Percentiles rank a stretch among this genome's conserved stretches.
These are phyloP conservation scores for Aurelia coerulea DNA, from an alignment of 30 jellyfish, hydroid and myxozoan species.

Conservation along the genomic window DNA sequence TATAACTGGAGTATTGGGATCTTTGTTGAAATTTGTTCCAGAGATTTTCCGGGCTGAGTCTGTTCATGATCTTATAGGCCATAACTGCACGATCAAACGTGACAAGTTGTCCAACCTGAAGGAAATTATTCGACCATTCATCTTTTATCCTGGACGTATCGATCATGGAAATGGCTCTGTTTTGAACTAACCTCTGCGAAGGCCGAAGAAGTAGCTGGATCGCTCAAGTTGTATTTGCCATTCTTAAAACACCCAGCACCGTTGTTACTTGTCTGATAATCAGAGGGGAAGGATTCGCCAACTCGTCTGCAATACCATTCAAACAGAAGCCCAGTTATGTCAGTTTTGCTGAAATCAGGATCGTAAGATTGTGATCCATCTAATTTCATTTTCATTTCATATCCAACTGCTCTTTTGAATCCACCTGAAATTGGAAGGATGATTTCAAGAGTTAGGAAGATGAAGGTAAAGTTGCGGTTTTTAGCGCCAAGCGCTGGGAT, in stretches of 20 bases:
- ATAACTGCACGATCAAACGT: too few species aligned
- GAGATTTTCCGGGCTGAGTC: too few species aligned
- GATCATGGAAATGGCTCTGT: too few species aligned
- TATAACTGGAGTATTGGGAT: too few species aligned
- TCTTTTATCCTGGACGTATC: too few species aligned
- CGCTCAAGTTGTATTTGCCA: slow-evolving; percentile 58
- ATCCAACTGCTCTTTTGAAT: slow-evolving; percentile 87
- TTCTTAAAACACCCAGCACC: slow-evolving; percentile 83
- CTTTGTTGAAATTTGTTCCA: too few species aligned
- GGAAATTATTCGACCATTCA: too few species aligned
- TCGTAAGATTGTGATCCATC: slow-evolving; percentile 87
- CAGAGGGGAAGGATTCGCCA: slow-evolving; percentile 60
- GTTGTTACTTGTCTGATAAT: slow-evolving; percentile 27
- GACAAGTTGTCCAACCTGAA: too few species aligned
- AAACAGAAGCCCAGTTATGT: slow-evolving; percentile 54
- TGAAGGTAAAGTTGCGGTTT: too few species aligned
- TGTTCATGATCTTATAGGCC: too few species aligned
- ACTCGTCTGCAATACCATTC: slow-evolving; percentile 86
- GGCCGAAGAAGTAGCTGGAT: background rate
- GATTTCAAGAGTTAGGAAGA: too few species aligned
- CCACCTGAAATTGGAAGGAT: slow-evolving; percentile 69
- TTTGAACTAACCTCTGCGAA: slow-evolving; percentile 33
- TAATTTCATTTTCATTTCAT: slow-evolving; percentile 51
- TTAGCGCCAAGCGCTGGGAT: too few species aligned
- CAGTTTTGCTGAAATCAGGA: slow-evolving; percentile 80